Evolutionary conservation across 2,797 vertebrate species (phyloP).

Genomic region (Xenentodon cancila): DNA sequence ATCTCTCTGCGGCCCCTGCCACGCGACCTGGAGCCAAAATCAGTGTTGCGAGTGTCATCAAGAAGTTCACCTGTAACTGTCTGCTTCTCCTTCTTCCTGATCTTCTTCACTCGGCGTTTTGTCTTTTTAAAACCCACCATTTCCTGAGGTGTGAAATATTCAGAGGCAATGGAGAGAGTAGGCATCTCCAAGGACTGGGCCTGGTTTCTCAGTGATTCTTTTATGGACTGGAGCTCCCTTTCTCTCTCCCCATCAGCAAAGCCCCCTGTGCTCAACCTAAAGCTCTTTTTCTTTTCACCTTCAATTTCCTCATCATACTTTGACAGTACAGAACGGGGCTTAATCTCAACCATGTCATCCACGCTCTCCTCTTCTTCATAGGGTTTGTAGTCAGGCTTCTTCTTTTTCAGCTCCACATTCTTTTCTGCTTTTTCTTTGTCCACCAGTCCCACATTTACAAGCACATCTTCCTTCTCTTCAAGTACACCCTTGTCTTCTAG

Average conservation of each 20-base stretch:
- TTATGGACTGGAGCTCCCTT: conserved; percentile 87
- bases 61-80: conserved; percentile 66
- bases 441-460: conserved; percentile 89
- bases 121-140: conserved; percentile 94
- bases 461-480: conserved; percentile 87
- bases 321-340: conserved; percentile 83
- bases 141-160: conserved; percentile 90
- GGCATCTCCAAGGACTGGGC: conserved; percentile 87
- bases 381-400: conserved; percentile 90
- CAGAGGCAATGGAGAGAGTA: conserved; percentile 82
- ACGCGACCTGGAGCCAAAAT: conserved; percentile 88
- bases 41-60: conserved; percentile 80
- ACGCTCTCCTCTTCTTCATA: conserved; percentile 90
- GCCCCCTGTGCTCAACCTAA: conserved; percentile 85
- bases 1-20: conserved; percentile 62
- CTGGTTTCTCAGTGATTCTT: conserved; percentile 82
- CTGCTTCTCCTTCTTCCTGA: conserved; percentile 87
- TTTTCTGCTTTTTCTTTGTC: conserved; percentile 92
- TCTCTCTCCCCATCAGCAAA: conserved; percentile 86
- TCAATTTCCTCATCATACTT: conserved; percentile 96
- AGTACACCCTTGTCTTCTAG: conserved; percentile 93
- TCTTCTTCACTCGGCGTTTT: conserved; percentile 88
- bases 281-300: conserved; percentile 90
- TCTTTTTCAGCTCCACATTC: conserved; percentile 92
- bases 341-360: conserved; percentile 87